A percentile compares a stretch with the other conserved stretches of the same genome.
Evolutionary conservation across 1,140 invertebrate genomes (phyloP).

Genomic region (Heliconius eleuchia): DNA sequence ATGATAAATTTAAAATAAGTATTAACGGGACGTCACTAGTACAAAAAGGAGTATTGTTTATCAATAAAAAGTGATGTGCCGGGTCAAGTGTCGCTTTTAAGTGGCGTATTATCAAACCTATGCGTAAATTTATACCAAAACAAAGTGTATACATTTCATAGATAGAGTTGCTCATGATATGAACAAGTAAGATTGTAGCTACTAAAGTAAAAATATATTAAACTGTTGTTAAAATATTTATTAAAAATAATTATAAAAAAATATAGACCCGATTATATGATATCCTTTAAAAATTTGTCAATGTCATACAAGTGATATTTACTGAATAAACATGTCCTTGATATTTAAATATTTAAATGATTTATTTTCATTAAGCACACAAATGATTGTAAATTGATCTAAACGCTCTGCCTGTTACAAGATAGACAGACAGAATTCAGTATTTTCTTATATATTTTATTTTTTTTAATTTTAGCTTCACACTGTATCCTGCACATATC

Average conservation of each 20-base stretch:
- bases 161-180: neutral
- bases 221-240: too few species aligned
- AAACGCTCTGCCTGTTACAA: too few species aligned
- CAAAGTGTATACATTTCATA: constrained; percentile 16
- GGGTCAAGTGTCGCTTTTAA: constrained; percentile 41
- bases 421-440: too few species aligned
- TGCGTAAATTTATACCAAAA: constrained; percentile 36
- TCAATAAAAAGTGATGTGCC: constrained; percentile 42
- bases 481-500: neutral
- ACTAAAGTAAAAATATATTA: too few species aligned
- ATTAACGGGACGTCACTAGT: constrained; percentile 31
- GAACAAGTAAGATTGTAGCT: neutral
- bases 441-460: neutral
- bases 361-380: neutral
- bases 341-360: too few species aligned
- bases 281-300: too few species aligned
- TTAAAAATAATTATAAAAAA: too few species aligned
- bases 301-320: too few species aligned
- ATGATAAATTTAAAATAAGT: constrained; percentile 2
- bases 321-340: too few species aligned
- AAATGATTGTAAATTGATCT: neutral
- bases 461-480: neutral
- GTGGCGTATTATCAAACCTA: constrained; percentile 40
- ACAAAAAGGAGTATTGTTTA: constrained; percentile 23
- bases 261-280: too few species aligned